phyloP scores from a whole-genome alignment of 1,140 invertebrate genomes.

The Bombyx mandarina region DNA sequence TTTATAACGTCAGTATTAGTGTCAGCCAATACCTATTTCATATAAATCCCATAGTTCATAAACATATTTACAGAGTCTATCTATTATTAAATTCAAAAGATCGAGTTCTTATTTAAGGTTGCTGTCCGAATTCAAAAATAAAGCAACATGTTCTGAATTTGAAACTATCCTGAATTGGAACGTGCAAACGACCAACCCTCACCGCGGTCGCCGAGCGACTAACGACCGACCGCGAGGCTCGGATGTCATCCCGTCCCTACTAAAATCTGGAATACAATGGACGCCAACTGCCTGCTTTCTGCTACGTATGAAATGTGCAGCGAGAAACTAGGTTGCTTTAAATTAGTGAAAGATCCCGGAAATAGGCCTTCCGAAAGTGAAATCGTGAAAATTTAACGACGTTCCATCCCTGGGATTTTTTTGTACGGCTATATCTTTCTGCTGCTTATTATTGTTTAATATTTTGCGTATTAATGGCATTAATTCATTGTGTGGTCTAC shows the following conservation, averaged over 20 bases:
- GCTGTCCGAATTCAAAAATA: not conserved
- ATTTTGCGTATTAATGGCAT: too few relatives aligned
- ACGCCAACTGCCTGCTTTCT: slow-evolving; percentile 17
- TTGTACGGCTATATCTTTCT: too few relatives aligned
- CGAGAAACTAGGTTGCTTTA: slow-evolving; percentile 18
- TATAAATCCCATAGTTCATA: too few relatives aligned
- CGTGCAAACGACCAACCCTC: slow-evolving; percentile 4
- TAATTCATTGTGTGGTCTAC: too few relatives aligned
- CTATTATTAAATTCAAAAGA: not conserved
- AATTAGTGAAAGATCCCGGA: slow-evolving; percentile 13
- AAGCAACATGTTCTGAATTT: not conserved
- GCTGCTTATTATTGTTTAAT: too few relatives aligned
- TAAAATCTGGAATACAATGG: slow-evolving; percentile 9
- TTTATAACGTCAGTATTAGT: too few relatives aligned
- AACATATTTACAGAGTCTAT: not conserved
- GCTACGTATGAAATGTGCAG: slow-evolving; percentile 14
- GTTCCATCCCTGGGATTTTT: too few relatives aligned
- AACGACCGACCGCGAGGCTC: slow-evolving; percentile 4
- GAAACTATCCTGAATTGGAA: not conserved
- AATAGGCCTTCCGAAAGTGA: too few relatives aligned
- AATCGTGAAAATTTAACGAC: too few relatives aligned
- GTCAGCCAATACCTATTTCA: too few relatives aligned
- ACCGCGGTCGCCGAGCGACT: slow-evolving; percentile 25
- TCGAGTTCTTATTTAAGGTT: not conserved
- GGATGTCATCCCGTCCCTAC: slow-evolving; percentile 10